These are phyloP conservation scores for Aplysina aerophoba DNA, from an alignment of 37 sponge, comb jelly and placozoan species.

Conservation along the genomic window DNA sequence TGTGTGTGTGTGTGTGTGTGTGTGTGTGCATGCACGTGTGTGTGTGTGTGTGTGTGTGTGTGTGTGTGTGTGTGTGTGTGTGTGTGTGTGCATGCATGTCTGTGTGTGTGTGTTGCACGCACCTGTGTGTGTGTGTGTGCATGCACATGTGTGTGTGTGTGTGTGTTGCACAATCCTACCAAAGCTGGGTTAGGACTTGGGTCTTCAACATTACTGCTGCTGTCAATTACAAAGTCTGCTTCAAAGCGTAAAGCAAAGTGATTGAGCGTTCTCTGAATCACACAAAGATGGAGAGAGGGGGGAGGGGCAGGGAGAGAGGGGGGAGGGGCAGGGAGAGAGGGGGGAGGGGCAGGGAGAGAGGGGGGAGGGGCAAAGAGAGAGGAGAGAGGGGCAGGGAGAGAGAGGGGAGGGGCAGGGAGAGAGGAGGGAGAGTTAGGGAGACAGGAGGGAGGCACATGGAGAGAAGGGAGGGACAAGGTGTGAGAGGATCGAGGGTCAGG, in stretches of 20 bases:
- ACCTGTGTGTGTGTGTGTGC: too few relatives aligned
- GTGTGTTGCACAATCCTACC: too few relatives aligned
- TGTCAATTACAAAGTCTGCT: conserved; percentile 50
- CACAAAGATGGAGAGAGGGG: too few relatives aligned
- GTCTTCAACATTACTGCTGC: conserved; percentile 24
- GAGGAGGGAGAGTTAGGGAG: neutral
- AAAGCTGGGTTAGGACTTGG: neutral
- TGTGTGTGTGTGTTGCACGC: conserved; percentile 51
- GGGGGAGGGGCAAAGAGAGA: neutral
- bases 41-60: conserved; percentile 1
- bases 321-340: too few relatives aligned
- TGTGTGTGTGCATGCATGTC: neutral
- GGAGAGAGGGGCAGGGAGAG: conserved; percentile 6
- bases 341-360: neutral
- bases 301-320: too few relatives aligned
- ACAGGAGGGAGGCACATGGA: too few relatives aligned
- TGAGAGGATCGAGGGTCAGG: neutral
- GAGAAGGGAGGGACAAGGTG: neutral
- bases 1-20: too few relatives aligned
- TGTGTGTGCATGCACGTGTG: too few relatives aligned
- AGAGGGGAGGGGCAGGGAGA: neutral
- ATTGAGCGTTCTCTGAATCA: neutral
- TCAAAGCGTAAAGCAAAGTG: neutral
- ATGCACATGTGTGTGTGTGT: too few relatives aligned
- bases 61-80: neutral